These are phyloP conservation scores for Erynnis tages DNA, from an alignment of 2,888 invertebrate species.

Conservation along the genomic window DNA sequence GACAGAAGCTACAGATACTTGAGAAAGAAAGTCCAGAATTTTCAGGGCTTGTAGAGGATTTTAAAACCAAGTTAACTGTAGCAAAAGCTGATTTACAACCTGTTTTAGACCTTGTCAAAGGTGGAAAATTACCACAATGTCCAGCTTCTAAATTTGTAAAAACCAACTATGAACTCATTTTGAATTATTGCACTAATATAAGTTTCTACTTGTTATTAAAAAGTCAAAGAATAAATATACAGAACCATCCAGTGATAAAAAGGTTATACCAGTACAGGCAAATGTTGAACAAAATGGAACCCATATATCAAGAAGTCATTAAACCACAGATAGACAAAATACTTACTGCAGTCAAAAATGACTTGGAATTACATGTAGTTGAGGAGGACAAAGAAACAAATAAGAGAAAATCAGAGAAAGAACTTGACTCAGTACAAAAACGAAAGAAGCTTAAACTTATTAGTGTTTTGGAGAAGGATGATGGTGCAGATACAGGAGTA, in stretches of 20 bases:
- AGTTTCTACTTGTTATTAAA: constrained; percentile 93
- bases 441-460: constrained; percentile 70
- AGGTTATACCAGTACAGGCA: constrained; percentile 90
- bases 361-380: constrained; percentile 54
- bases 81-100: constrained; percentile 85
- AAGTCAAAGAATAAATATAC: constrained; percentile 85
- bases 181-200: constrained; percentile 93
- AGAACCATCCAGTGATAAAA: constrained; percentile 94
- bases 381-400: constrained; percentile 42
- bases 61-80: constrained; percentile 86
- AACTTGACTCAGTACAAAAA: constrained; percentile 44
- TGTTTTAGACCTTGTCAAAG: constrained; percentile 83
- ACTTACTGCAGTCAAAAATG: constrained; percentile 76
- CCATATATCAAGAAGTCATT: constrained; percentile 85
- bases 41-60: constrained; percentile 88
- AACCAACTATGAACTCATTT: constrained; percentile 85
- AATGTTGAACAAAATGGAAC: constrained; percentile 87
- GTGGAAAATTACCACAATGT: constrained; percentile 83
- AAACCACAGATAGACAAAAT: constrained; percentile 85
- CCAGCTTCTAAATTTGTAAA: constrained; percentile 86
- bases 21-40: constrained; percentile 95
- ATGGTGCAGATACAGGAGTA: constrained; percentile 69
- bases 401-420: constrained; percentile 58
- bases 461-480: constrained; percentile 60
- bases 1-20: constrained; percentile 88